Evolutionary conservation across 2,888 invertebrate genomes (phyloP).

Genomic region (Sinotaia quadrata): DNA sequence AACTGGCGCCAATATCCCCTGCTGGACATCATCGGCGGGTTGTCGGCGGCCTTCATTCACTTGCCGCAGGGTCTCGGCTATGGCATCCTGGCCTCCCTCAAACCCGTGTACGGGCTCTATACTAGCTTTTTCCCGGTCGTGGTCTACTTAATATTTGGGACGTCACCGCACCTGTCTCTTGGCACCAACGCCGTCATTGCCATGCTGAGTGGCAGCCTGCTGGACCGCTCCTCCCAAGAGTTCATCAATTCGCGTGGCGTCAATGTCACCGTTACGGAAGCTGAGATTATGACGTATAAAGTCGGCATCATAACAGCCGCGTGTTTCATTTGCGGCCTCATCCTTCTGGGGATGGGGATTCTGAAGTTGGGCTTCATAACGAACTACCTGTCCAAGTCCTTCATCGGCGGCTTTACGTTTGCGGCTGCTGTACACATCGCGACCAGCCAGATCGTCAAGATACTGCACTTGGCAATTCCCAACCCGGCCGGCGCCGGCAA

Average conservation of each 20-base stretch:
- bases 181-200: slow-evolving; percentile 59
- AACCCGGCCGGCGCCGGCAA: slow-evolving; percentile 4
- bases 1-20: slow-evolving; percentile 37
- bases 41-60: slow-evolving; percentile 63
- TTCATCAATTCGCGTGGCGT: background rate
- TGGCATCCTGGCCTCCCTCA: slow-evolving; percentile 61
- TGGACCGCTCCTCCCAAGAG: background rate
- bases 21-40: slow-evolving; percentile 57
- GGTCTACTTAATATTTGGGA: slow-evolving; percentile 59
- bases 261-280: slow-evolving; percentile 10
- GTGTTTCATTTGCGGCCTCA: slow-evolving; percentile 41
- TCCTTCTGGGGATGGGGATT: slow-evolving; percentile 47
- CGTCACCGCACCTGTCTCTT: slow-evolving; percentile 57
- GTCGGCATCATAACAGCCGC: slow-evolving; percentile 49
- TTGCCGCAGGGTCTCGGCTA: slow-evolving; percentile 65
- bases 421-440: slow-evolving; percentile 57
- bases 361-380: slow-evolving; percentile 53
- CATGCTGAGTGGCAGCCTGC: slow-evolving; percentile 27
- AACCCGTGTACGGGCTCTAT: slow-evolving; percentile 59
- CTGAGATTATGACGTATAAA: slow-evolving; percentile 38
- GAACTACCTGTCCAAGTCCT: slow-evolving; percentile 53
- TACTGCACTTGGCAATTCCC: background rate
- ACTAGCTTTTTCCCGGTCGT: slow-evolving; percentile 61
- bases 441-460: slow-evolving; percentile 43
- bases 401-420: slow-evolving; percentile 59